phyloP scores from a whole-genome alignment of 2,888 invertebrate species.

The Sphecodes monilicornis region DNA sequence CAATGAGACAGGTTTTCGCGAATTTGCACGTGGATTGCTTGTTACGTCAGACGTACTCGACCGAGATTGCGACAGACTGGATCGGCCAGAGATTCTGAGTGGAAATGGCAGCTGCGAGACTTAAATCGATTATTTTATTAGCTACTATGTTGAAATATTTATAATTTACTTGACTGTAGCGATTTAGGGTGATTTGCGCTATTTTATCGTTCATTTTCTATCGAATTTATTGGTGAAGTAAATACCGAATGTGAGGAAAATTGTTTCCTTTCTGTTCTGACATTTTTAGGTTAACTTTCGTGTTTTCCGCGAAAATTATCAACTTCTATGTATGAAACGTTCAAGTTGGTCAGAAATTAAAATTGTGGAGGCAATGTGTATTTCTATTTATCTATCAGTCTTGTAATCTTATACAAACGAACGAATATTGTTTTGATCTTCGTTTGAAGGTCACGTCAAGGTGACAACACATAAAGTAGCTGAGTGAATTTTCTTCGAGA shows the following conservation, averaged over 20 bases:
- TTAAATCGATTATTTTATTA: neutral
- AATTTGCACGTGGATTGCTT: conserved; percentile 9
- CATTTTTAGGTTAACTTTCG: too few species aligned
- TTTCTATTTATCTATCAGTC: too few species aligned
- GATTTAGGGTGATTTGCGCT: neutral
- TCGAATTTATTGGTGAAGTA: neutral
- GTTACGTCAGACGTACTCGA: neutral
- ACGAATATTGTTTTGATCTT: too few species aligned
- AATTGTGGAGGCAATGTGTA: too few species aligned
- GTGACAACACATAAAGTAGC: too few species aligned
- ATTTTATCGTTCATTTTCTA: neutral
- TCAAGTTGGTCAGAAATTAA: too few species aligned
- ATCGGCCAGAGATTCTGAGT: neutral
- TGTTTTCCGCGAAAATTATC: too few species aligned
- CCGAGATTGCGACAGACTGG: neutral
- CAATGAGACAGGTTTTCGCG: conserved; percentile 27
- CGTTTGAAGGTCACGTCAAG: neutral
- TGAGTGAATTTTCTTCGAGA: too few species aligned
- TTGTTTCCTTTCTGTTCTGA: neutral
- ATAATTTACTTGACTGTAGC: neutral
- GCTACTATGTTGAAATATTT: neutral
- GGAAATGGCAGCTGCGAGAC: neutral
- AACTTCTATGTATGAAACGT: too few species aligned
- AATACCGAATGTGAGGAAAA: neutral
- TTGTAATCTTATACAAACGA: too few species aligned